Evolutionary conservation across 1,140 invertebrate genomes (phyloP).

Genomic region (Cheumatopsyche charites): DNA sequence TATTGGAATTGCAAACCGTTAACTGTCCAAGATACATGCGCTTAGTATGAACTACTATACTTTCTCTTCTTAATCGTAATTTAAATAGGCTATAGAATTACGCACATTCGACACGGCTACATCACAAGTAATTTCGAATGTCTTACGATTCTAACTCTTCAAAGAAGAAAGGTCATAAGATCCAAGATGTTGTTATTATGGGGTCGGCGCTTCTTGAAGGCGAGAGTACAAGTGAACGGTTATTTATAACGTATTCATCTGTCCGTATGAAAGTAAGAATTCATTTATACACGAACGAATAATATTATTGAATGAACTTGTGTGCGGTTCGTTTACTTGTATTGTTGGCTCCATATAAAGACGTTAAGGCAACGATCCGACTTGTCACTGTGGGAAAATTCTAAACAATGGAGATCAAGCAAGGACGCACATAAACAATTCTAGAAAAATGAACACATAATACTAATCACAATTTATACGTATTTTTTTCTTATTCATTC

Average conservation of each 20-base stretch:
- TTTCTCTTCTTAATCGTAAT: slow-evolving; percentile 1
- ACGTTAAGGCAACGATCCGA: slow-evolving; percentile 1
- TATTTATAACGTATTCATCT: slow-evolving; percentile 23
- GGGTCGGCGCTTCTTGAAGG: slow-evolving; percentile 19
- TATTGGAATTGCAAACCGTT: slow-evolving; percentile 11
- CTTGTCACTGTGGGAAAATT: slow-evolving; percentile 15
- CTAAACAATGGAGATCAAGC: neutral
- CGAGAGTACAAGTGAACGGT: slow-evolving; percentile 33
- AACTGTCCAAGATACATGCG: neutral
- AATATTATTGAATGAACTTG: neutral
- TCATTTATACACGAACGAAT: neutral
- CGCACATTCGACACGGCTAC: neutral
- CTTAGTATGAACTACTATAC: neutral
- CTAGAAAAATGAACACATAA: too few relatives aligned
- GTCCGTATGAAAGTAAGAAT: slow-evolving; percentile 25
- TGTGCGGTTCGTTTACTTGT: neutral
- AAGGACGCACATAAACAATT: too few relatives aligned
- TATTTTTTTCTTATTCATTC: too few relatives aligned
- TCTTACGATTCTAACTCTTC: slow-evolving; percentile 20
- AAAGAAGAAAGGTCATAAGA: slow-evolving; percentile 45
- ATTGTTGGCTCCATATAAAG: neutral
- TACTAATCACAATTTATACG: too few relatives aligned
- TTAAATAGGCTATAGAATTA: slow-evolving; percentile 5
- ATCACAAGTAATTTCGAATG: neutral
- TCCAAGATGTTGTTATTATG: slow-evolving; percentile 35